Conservation (phyloP, 2,113 vertebrate genomes). For the Dicaeum eximium region DNA sequence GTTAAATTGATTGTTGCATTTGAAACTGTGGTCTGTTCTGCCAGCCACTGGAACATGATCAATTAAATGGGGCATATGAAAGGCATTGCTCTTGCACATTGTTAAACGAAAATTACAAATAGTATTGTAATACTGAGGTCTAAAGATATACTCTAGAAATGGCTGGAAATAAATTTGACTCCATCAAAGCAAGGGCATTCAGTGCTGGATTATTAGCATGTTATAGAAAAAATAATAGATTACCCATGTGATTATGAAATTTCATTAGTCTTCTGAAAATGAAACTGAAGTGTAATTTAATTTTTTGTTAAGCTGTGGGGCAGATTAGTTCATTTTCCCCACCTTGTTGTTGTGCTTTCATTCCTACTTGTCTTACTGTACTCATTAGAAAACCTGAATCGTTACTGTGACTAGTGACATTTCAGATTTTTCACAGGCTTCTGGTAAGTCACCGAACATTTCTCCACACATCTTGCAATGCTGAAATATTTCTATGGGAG, state of each 20-base stretch:
- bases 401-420: background rate
- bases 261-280: background rate
- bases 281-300: background rate
- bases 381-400: background rate
- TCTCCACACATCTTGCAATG: background rate
- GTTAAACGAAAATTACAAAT: background rate
- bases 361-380: background rate
- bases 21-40: constrained; percentile 4
- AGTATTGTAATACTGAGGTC: background rate
- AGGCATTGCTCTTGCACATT: background rate
- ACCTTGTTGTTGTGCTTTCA: background rate
- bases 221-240: background rate
- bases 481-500: background rate
- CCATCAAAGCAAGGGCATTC: background rate
- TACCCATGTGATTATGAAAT: rapidly evolving
- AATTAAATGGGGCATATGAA: constrained; percentile 13
- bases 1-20: constrained; percentile 6
- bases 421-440: background rate
- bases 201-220: background rate
- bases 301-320: background rate
- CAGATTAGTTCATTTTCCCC: background rate
- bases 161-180: background rate
- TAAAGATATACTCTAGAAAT: background rate
- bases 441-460: background rate
- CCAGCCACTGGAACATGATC: constrained; percentile 15